Base-by-base conservation (phyloP, 2,113 vertebrate species). In the Uria aalge region DNA sequence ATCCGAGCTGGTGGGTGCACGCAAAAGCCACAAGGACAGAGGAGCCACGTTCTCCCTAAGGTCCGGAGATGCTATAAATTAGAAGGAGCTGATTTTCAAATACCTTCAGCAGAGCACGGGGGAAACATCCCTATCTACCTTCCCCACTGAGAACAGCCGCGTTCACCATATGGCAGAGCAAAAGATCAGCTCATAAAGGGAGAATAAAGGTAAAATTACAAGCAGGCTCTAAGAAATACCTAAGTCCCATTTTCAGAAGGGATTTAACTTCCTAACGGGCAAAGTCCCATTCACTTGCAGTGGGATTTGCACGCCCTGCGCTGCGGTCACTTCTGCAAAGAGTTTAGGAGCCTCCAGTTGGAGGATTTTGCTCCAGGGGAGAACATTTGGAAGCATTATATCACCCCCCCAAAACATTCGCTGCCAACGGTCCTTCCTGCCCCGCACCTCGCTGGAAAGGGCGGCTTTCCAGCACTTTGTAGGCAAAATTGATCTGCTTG, bases 371-470 rank as follows among this genome's bases (percentile, higher is more conserved):
- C 41, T 79, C 45, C 12, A 3, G 14, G 36, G 30, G 63, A 29
- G 68, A 41, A 88, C 0, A 3, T 22, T 76, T 53, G 41, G 68
- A 63, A 67, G 11, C 12, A 9, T 32, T 55, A 79, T 24, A 30
- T 41, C 60, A 45, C 14, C 4, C 38, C 7, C 22, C 12, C 38
- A 43, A 45, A 73, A 41, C 0, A 0, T 19, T 67, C 53, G 3
- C 59, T 9, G 27, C 18, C 18, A 62, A 67, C 5, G 22, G 6
- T 74, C 59, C 41, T 27, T 45, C 19, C 34, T 26, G 24, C 74
- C 69, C 34, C 63, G 4, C 32, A 6, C 26, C 43, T 59, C 24
- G 1, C 43, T 59, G 57, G 27, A 15, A 29, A 57, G n/a, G 5
- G 11, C 7, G 15, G 12, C 43, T 53, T 50, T 17, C 52, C 59